Base-by-base conservation (phyloP, 2,113 vertebrate genomes). In the Sigmodon hispidus region DNA sequence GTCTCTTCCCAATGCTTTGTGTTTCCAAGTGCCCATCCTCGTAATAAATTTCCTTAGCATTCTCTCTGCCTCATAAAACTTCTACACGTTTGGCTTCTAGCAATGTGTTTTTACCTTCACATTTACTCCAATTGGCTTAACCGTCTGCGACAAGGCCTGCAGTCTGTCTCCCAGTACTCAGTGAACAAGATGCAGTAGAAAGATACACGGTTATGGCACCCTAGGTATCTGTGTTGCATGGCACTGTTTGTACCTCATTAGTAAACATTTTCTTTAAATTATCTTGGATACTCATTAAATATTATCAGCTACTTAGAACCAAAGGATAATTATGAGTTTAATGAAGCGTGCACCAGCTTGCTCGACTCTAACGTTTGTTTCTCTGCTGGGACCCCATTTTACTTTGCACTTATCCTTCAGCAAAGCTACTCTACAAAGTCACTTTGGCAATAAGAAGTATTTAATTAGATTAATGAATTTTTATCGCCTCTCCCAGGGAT, bases 401-500 rank as follows among this genome's bases (percentile, higher is more conserved):
- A 99, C 99, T 99, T 99, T 99, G 99, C 99, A 99, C 99, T 99
- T 99, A 99, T 99, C 99, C 99, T 99, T 99, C 99, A 99, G 99
- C 99, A 99, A 99, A 99, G 99, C 99, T 99, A 98, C 98, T 99
- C 98, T 98, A 98, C 99, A 98, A 99, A 99, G 99, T 99, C 99
- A 99, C 99, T 99, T 99, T 99, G 99, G 99, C 99, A 99, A 99
- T 99, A 99, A 99, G 98, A 99, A 99, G 99, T 99, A 99, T 99
- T 99, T 99, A 99, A 99, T 99, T 99, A 99, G 99, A 99, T 99
- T 99, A 99, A 99, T 99, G 99, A 99, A 99, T 99, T 99, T 99
- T 99, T 98, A 99, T 98, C 98, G 97, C 97, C 99, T 99, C 99
- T 99, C 99, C 90, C 98, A 98, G 99, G 99, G 99, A 99, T 99